phyloP scores from a whole-genome alignment of 2,113 vertebrate species.

The Eptesicus fuscus region DNA sequence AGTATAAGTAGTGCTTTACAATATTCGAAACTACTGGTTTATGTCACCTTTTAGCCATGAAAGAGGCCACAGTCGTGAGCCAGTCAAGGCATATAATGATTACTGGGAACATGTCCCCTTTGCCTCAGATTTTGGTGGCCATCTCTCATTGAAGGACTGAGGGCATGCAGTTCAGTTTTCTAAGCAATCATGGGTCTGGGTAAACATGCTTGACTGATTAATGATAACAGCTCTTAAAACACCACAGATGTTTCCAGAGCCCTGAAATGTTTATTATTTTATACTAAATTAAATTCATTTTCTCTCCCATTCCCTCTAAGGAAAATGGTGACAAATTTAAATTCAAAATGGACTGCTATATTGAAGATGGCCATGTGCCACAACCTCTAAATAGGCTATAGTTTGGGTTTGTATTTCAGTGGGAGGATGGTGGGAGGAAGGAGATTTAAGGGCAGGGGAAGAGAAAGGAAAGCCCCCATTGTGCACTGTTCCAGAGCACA shows the following conservation, averaged over 20 bases:
- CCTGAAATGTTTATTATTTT: constrained; percentile 77
- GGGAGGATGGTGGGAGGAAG: neutral
- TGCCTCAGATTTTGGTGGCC: constrained; percentile 26
- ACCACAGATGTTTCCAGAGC: constrained; percentile 70
- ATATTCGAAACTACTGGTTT: neutral
- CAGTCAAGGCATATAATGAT: neutral
- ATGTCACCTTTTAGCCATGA: neutral
- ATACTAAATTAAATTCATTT: constrained; percentile 78
- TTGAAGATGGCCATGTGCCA: constrained; percentile 61
- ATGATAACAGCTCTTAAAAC: constrained; percentile 77
- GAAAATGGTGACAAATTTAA: constrained; percentile 74
- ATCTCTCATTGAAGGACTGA: constrained; percentile 9
- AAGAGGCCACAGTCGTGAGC: neutral
- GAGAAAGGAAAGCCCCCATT: neutral
- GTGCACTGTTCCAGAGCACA: neutral
- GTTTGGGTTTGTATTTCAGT: constrained; percentile 45
- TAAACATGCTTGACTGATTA: constrained; percentile 77
- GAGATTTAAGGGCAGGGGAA: neutral
- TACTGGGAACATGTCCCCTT: neutral
- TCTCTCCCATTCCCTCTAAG: constrained; percentile 69
- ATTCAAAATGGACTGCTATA: constrained; percentile 52
- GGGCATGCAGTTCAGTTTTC: constrained; percentile 53
- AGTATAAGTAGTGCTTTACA: neutral
- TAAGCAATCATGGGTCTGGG: constrained; percentile 60
- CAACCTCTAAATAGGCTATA: constrained; percentile 9